A percentile compares a stretch with the other conserved stretches of the same genome.
phyloP scores from a whole-genome alignment of 1,140 invertebrate genomes.

The Cyphomyrmex costatus region DNA sequence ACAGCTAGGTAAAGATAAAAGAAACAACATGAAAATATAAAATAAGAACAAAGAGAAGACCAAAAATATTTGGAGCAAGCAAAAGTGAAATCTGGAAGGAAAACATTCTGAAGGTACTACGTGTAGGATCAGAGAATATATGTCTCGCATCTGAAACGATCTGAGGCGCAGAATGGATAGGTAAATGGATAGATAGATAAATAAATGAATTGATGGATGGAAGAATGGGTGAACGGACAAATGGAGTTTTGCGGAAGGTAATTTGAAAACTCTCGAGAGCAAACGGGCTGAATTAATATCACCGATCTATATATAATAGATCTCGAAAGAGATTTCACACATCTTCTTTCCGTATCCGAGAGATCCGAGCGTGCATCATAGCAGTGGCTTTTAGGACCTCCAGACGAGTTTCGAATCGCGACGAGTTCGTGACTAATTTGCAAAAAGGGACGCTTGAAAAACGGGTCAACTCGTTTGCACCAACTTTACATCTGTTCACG shows the following conservation, averaged over 20 bases:
- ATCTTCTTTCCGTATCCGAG: constrained; percentile 28
- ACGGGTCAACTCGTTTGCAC: constrained; percentile 33
- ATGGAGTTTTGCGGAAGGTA: constrained; percentile 50
- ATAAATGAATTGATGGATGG: background rate
- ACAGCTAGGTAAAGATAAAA: background rate
- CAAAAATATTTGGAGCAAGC: background rate
- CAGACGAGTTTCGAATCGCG: constrained; percentile 38
- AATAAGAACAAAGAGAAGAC: background rate
- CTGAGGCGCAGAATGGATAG: background rate
- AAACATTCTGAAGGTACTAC: background rate
- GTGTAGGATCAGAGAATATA: constrained; percentile 8
- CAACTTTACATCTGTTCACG: constrained; percentile 48
- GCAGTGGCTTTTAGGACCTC: constrained; percentile 15
- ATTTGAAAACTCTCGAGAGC: constrained; percentile 20
- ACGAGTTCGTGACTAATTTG: constrained; percentile 51
- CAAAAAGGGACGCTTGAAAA: constrained; percentile 34
- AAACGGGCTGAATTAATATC: constrained; percentile 44
- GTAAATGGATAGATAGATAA: background rate
- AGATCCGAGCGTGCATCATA: constrained; percentile 35
- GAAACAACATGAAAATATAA: background rate
- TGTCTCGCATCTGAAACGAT: constrained; percentile 40
- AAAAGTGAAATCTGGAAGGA: constrained; percentile 12
- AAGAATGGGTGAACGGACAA: background rate
- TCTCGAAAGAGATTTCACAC: constrained; percentile 40
- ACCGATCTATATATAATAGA: constrained; percentile 38